Base-by-base conservation (phyloP, 2,113 vertebrate genomes). In the Noturus placidus region DNA sequence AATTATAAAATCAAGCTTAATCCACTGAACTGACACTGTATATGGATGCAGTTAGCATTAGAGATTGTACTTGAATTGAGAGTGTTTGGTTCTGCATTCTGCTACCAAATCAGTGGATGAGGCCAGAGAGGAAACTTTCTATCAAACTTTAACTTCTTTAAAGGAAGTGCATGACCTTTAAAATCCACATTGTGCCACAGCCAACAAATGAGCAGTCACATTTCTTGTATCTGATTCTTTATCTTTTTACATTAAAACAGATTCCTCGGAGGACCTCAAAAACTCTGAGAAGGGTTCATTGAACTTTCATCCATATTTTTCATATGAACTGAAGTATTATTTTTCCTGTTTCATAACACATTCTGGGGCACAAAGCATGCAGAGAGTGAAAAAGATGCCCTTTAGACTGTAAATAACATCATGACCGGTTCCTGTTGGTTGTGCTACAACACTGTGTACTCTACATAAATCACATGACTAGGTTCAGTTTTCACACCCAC, bases 391-490 rank as follows among this genome's bases (percentile, higher is more conserved):
- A 90, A 93, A 92, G 91, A 56, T 88, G 92, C 93, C 94, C 93
- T 95, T 93, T 74, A 92, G 91, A 94, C 92, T 94, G 94, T 94
- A 94, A 94, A 95, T 93, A 94, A 87, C 74, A 87, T 85, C 82
- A 90, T 89, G 82, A 87, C 90, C 88, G 86, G 87, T 86, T 89
- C 92, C 90, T 92, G 87, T 89, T 88, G 84, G 88, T 89, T 89
- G 85, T 89, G 88, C 89, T 87, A 67, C 27, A 77, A 78, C 38
- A 85, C 46, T 94, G 89, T 93, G 92, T 93, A 93, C 90, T 92
- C 91, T 91, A 87, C 87, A 65, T 42, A 78, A 87, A 87, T 81
- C 25, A 88, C 30, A 38, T 33, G n/a, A 82, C 25, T 38, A 83
- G 82, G 83, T 83, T 86, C 87, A 77, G 80, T 86, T 83, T 70